Conservation (phyloP, 1,140 invertebrate species). For the Diuraphis noxia region DNA sequence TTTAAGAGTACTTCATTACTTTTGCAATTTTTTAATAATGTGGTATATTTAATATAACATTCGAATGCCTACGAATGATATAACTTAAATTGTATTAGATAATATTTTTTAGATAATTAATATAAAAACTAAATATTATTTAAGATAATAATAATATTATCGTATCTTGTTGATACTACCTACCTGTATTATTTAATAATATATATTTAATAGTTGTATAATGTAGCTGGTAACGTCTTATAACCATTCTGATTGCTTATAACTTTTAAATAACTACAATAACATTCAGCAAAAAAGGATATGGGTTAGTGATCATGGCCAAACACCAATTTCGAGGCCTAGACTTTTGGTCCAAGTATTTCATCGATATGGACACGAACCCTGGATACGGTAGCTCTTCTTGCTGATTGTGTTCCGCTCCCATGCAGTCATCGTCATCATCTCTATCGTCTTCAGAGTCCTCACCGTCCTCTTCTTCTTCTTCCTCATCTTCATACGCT, state of each 20-base stretch:
- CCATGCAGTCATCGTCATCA: constrained; percentile 57
- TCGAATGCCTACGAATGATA: not conserved
- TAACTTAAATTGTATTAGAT: not conserved
- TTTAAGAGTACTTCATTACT: not conserved
- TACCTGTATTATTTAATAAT: not conserved
- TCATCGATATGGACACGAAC: constrained; percentile 79
- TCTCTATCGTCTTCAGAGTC: constrained; percentile 55
- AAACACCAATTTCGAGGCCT: constrained; percentile 88
- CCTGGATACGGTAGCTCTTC: constrained; percentile 81
- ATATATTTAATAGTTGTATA: not conserved
- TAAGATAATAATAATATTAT: not conserved
- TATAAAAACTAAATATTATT: not conserved
- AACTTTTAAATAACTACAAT: not conserved
- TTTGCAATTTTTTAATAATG: not conserved
- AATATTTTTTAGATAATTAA: not conserved
- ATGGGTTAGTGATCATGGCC: constrained; percentile 95
- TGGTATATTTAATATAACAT: not conserved
- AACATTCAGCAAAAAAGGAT: constrained; percentile 80
- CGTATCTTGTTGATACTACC: not conserved
- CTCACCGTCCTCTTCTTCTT: constrained; percentile 48
- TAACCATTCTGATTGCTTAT: not conserved
- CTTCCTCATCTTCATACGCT: constrained; percentile 61
- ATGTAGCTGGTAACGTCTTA: not conserved
- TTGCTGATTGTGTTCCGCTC: constrained; percentile 56
- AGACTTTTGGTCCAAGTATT: constrained; percentile 84